These are phyloP conservation scores for Piezodorus guildinii DNA, from an alignment of 1,140 invertebrate genomes.

Conservation along the genomic window DNA sequence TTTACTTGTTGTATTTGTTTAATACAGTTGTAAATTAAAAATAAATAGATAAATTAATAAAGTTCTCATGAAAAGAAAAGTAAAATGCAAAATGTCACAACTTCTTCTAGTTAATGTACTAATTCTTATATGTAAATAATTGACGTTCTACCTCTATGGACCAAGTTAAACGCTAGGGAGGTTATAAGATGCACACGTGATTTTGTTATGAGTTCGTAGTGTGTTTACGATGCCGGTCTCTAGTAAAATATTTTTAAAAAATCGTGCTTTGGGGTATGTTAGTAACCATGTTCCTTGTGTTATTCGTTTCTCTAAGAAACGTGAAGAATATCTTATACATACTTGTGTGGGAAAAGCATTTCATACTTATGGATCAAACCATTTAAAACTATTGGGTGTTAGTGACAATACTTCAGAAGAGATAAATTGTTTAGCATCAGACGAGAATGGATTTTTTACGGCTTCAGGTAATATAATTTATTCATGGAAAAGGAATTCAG, in stretches of 20 bases:
- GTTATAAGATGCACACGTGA: no score
- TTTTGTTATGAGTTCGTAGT: no score
- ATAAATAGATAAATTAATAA: no score
- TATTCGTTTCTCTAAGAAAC: conserved; percentile 67
- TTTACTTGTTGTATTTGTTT: no score
- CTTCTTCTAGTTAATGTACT: no score
- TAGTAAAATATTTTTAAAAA: conserved; percentile 71
- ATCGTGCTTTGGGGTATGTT: conserved; percentile 81
- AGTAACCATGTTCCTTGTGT: conserved; percentile 81
- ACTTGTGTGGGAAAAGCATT: conserved; percentile 84
- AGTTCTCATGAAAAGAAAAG: no score
- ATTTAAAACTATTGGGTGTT: conserved; percentile 71
- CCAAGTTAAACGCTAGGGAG: no score
- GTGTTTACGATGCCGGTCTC: conserved; percentile 18
- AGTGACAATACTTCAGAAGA: conserved; percentile 68
- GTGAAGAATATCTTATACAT: conserved; percentile 78
- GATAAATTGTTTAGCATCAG: conserved; percentile 69
- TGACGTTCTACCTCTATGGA: no score
- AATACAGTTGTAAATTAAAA: no score
- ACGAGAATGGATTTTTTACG: conserved; percentile 72
- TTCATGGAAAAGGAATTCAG: conserved; percentile 77
- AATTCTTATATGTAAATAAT: no score
- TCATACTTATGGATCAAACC: conserved; percentile 77
- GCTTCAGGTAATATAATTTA: conserved; percentile 63
- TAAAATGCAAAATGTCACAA: no score